Percentiles rank a stretch among this genome's conserved stretches.
phyloP scores from a whole-genome alignment of 2,113 vertebrate genomes.

The Trichomycterus rosablanca region DNA sequence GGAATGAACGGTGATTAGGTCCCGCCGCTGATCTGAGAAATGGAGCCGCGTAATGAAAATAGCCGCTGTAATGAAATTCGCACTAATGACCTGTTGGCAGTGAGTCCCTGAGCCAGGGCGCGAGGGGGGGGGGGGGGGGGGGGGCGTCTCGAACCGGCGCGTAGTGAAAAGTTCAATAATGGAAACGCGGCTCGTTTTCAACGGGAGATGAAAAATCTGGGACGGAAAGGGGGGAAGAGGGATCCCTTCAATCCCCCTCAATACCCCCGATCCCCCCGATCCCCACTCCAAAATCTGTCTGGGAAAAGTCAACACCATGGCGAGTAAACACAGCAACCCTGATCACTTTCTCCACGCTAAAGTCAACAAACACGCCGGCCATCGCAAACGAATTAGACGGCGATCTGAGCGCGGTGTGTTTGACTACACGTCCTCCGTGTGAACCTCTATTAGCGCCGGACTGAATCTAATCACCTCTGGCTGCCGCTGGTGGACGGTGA shows the following conservation, averaged over 20 bases:
- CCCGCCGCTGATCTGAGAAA: slow-evolving; percentile 41
- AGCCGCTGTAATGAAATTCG: slow-evolving; percentile 4
- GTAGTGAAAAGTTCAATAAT: too few relatives aligned
- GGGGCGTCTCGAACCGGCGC: too few relatives aligned
- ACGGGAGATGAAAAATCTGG: slow-evolving; percentile 15
- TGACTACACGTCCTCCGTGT: slow-evolving; percentile 31
- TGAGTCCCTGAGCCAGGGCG: too few relatives aligned
- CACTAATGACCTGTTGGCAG: slow-evolving; percentile 27
- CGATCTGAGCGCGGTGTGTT: slow-evolving; percentile 30
- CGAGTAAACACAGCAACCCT: slow-evolving; percentile 65
- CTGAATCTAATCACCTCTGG: slow-evolving; percentile 43
- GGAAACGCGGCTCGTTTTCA: too few relatives aligned
- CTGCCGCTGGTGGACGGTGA: slow-evolving; percentile 30
- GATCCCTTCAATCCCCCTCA: too few relatives aligned
- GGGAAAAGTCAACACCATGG: too few relatives aligned
- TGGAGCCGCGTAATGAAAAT: slow-evolving; percentile 39
- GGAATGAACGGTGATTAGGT: slow-evolving; percentile 12
- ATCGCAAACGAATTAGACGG: slow-evolving; percentile 39
- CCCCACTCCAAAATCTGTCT: slow-evolving; percentile 46
- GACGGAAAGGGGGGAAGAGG: background rate
- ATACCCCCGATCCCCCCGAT: too few relatives aligned
- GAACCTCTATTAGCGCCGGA: slow-evolving; percentile 33
- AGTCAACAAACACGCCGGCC: slow-evolving; percentile 58
- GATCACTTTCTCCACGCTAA: slow-evolving; percentile 33
- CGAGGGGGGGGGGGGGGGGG: too few relatives aligned